Base-by-base conservation (phyloP, 2,797 vertebrate species). In the Rhinophrynus dorsalis region DNA sequence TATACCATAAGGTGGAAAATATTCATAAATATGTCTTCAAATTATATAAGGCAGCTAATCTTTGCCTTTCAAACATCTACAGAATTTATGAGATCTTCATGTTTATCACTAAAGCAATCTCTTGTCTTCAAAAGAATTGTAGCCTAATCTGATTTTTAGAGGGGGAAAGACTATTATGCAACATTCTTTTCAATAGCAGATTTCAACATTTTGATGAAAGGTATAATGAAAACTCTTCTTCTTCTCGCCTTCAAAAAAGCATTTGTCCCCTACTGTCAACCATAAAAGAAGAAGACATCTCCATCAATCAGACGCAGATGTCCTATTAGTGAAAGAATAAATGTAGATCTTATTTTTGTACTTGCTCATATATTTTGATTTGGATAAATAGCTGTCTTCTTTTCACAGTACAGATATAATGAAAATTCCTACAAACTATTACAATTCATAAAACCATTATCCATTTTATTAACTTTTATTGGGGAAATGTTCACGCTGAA, bases 41-140 rank as follows among this genome's bases (percentile, higher is more conserved):
- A 38, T 38, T 11, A 10, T 9, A 33, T 24, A 27, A 20, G 12
- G 26, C 18, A 35, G 59, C 29, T 68, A n/a, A 54, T 69, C 75
- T 75, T 54, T 62, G 12, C 7, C 24, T 60, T 69, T 26, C 15
- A 60, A 60, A 52, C 61, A 51, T 38, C 42, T 74, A 37, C 59
- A 59, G 75, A 73, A 75, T 64, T 17, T 80, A 72, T 26, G 33
- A 72, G 58, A 64, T 64, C 75, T 76, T 37, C 15, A 67, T 61
- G 52, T 67, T 38, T 69, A 57, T 45, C 68, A 27, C 58, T 23
- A 23, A 55, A 35, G 74, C 78, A 81, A 58, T 18, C 42, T 62
- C 52, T 42, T 42, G 71, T 21, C 33, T 52, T 37, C 45, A 45
- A 33, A 45, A 55, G 17, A 26, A 61, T 51, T 75, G 55, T 21